phyloP scores from a whole-genome alignment of 1,140 invertebrate genomes.

The Heliconius nattereri region DNA sequence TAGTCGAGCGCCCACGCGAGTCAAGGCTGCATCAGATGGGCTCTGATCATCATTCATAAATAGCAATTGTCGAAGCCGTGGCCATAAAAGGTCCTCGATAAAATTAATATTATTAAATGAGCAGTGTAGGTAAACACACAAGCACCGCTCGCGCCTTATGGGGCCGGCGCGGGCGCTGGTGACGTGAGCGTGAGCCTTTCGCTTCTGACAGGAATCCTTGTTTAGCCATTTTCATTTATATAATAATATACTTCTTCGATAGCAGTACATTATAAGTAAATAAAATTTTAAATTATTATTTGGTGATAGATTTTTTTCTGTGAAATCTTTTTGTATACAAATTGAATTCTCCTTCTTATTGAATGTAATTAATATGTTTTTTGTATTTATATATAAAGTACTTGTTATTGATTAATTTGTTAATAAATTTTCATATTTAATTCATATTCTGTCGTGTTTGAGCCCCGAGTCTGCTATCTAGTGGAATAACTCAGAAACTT shows the following conservation, averaged over 20 bases:
- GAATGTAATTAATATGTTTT: too few species aligned
- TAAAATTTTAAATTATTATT: neutral
- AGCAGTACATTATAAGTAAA: neutral
- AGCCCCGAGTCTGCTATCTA: neutral
- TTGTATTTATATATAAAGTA: too few species aligned
- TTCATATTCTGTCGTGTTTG: neutral
- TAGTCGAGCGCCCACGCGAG: neutral
- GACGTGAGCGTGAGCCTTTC: conserved; percentile 52
- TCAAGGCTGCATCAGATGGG: neutral
- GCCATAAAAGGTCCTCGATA: conserved; percentile 21
- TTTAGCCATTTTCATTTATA: conserved; percentile 38
- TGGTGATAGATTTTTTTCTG: neutral
- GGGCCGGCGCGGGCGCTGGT: conserved; percentile 42
- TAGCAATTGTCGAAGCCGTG: conserved; percentile 13
- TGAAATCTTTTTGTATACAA: too few species aligned
- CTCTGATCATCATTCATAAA: conserved; percentile 18
- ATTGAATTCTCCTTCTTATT: too few species aligned
- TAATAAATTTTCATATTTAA: too few species aligned
- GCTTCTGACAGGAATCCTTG: conserved; percentile 40
- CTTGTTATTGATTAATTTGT: too few species aligned
- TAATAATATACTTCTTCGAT: conserved; percentile 14
- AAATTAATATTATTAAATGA: conserved; percentile 32
- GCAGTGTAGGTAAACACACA: conserved; percentile 40
- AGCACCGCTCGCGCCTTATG: conserved; percentile 49
- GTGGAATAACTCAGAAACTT: neutral